phyloP scores from a whole-genome alignment of 2,888 invertebrate genomes.

The Hydrotaea diabolus region DNA sequence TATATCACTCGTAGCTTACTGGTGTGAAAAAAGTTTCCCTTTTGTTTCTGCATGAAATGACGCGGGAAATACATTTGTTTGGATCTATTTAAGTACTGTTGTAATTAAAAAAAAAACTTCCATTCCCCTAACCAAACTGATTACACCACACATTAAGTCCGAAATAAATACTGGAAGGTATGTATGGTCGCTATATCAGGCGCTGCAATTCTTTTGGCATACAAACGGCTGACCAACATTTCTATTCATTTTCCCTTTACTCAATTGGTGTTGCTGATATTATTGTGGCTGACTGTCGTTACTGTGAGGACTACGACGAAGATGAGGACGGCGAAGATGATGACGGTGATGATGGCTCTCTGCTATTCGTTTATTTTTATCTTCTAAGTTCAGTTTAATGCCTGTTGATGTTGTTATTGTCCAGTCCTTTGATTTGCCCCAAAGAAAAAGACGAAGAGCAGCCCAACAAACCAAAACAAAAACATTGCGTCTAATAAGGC shows the following conservation, averaged over 20 bases:
- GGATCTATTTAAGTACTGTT: too few relatives aligned
- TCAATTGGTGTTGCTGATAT: background rate
- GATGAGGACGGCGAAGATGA: background rate
- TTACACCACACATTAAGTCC: background rate
- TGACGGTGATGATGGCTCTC: background rate
- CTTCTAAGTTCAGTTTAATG: conserved; percentile 15
- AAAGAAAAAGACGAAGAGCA: background rate
- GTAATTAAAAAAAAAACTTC: too few relatives aligned
- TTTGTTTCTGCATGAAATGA: too few relatives aligned
- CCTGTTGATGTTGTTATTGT: conserved; percentile 7
- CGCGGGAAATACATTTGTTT: too few relatives aligned
- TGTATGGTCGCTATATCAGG: too few relatives aligned
- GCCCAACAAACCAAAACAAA: background rate
- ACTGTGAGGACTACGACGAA: background rate
- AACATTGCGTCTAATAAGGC: conserved; percentile 13
- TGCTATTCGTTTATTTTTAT: background rate
- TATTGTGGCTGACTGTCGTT: background rate
- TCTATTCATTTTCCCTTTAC: background rate
- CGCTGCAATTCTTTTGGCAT: background rate
- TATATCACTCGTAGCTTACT: too few relatives aligned
- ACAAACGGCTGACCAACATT: background rate
- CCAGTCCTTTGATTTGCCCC: background rate
- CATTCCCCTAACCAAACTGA: background rate
- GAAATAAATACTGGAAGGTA: background rate
- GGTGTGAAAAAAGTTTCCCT: too few relatives aligned